Evolutionary conservation across 1,140 invertebrate genomes (phyloP).

Genomic region (Bombus sibiricus): DNA sequence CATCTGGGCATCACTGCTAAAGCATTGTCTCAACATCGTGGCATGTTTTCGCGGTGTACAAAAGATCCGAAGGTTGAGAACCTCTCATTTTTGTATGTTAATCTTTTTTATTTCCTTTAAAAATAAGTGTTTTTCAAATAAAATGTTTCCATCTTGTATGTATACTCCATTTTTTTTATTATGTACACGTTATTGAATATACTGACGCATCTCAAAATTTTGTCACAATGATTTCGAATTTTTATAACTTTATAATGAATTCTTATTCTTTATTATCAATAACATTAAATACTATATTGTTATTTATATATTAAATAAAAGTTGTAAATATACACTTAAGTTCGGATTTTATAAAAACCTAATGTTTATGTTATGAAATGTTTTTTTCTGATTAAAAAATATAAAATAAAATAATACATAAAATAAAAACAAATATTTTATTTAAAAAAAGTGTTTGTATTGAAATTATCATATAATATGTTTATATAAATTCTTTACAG

Average conservation of each 20-base stretch:
- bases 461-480: neutral
- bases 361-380: slow-evolving; percentile 11
- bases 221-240: slow-evolving; percentile 11
- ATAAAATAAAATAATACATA: neutral
- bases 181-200: neutral
- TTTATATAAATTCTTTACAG: slow-evolving; percentile 50
- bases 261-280: neutral
- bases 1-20: slow-evolving; percentile 57
- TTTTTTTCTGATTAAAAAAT: neutral
- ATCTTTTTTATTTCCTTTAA: slow-evolving; percentile 35
- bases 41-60: slow-evolving; percentile 35
- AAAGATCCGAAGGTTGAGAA: slow-evolving; percentile 64
- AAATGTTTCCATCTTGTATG: slow-evolving; percentile 1
- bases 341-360: neutral
- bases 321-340: neutral
- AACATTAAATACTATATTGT: neutral
- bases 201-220: slow-evolving; percentile 10
- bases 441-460: neutral
- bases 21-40: slow-evolving; percentile 49
- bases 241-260: slow-evolving; percentile 19
- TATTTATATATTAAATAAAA: neutral
- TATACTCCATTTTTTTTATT: neutral
- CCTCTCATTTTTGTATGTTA: slow-evolving; percentile 62
- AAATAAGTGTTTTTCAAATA: slow-evolving; percentile 24
- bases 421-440: neutral